Base-by-base conservation (phyloP, 2,888 invertebrate species). In the Petrophora chlorosata region DNA sequence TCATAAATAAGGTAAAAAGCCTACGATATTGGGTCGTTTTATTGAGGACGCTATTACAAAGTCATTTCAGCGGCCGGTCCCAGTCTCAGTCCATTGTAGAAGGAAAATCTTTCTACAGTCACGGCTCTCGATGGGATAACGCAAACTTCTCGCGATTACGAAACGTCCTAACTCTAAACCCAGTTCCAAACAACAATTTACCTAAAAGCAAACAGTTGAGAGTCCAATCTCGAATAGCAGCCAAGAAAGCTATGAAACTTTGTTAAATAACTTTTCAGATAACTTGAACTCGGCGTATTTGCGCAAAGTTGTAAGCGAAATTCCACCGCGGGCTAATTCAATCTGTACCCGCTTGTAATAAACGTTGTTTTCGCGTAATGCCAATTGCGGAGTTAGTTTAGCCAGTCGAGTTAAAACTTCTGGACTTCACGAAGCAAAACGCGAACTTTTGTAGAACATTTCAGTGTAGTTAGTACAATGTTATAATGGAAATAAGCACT, bases 181-280 rank as follows among this genome's bases (percentile, higher is more conserved):
- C 53, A 63, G 67, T 65, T 67, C 54, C 76, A 76, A 73, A 74
- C 77, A 65, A 88, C 76, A 82, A 83, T 77, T 80, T 74, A 83
- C 83, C 76, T 72, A 86, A 87, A 80, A 69, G 46, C 65, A 65
- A 53, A 65, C 65, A 63, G 55, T 72, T 70, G 74, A 86, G 67
- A 81, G 85, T 77, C 61, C 78, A 85, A 81, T 83, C 76, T 88
- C 80, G 70, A 65, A 63, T 70, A 69, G 72, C 83, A 62, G 59
- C 73, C 75, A 76, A 83, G 84, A 89, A 88, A 86, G 89, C 89
- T 88, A 89, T 89, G 90, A 90, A 90, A 90, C 90, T 90, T 90
- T 90, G 90, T 90, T 90, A 89, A 90, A 89, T 90, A 90, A 90
- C 89, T 90, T 90, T 90, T 90, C 89, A 89, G 89, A 90, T 90